phyloP scores from a whole-genome alignment of 2,888 invertebrate species.

The Agonopterix arenella region DNA sequence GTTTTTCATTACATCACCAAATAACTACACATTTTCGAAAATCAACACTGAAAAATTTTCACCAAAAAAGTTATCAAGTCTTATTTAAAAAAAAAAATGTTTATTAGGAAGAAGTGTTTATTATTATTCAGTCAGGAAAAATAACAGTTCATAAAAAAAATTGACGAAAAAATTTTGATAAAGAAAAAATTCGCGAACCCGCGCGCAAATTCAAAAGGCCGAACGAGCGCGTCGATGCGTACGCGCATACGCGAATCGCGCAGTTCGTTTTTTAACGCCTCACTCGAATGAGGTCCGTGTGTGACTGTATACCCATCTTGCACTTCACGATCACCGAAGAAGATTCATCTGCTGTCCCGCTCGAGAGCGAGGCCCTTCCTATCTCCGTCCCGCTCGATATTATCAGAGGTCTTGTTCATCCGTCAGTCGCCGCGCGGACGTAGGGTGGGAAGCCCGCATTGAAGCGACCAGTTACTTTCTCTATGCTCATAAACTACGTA shows the following conservation, averaged over 20 bases:
- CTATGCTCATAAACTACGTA: slow-evolving; percentile 59
- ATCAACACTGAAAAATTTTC: slow-evolving; percentile 11
- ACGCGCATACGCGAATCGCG: slow-evolving; percentile 56
- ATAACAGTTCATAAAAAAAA: background rate
- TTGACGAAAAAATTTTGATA: background rate
- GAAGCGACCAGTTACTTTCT: slow-evolving; percentile 57
- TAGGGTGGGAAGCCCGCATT: slow-evolving; percentile 60
- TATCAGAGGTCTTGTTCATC: slow-evolving; percentile 74
- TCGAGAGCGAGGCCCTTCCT: slow-evolving; percentile 29
- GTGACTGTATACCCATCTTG: slow-evolving; percentile 75
- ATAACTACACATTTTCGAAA: slow-evolving; percentile 26
- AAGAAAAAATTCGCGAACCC: slow-evolving; percentile 12
- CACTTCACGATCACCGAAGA: slow-evolving; percentile 74
- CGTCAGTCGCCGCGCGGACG: slow-evolving; percentile 68
- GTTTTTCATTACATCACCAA: slow-evolving; percentile 36
- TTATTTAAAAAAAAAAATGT: background rate
- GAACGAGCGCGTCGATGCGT: slow-evolving; percentile 55
- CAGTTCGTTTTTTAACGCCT: slow-evolving; percentile 61
- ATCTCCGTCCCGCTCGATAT: slow-evolving; percentile 55
- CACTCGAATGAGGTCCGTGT: slow-evolving; percentile 73
- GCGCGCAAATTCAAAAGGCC: slow-evolving; percentile 26
- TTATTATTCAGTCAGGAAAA: background rate
- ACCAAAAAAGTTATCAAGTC: slow-evolving; percentile 3
- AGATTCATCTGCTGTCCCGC: slow-evolving; percentile 56
- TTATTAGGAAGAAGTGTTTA: background rate